Evolutionary conservation across 2,797 vertebrate species (phyloP).

Genomic region (Allobates femoralis): DNA sequence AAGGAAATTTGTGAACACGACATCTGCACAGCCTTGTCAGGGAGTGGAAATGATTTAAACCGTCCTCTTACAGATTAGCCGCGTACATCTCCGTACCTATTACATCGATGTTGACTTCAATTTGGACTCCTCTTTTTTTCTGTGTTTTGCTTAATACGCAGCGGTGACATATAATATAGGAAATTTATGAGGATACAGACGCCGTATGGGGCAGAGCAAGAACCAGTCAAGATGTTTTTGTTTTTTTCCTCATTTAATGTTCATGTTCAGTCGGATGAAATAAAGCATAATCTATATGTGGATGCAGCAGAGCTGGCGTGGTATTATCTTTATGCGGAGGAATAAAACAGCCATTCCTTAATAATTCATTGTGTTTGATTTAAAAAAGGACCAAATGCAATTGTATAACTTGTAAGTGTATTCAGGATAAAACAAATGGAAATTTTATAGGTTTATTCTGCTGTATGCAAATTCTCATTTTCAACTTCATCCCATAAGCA

Average conservation of each 20-base stretch:
- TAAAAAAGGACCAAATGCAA: neutral
- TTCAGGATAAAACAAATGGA: slow-evolving; percentile 28
- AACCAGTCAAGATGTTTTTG: slow-evolving; percentile 41
- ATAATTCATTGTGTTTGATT: slow-evolving; percentile 41
- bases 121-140: slow-evolving; percentile 53
- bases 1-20: slow-evolving; percentile 66
- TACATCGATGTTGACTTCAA: slow-evolving; percentile 54
- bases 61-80: slow-evolving; percentile 55
- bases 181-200: slow-evolving; percentile 54
- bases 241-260: slow-evolving; percentile 10
- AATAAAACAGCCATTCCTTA: slow-evolving; percentile 25
- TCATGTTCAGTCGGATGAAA: slow-evolving; percentile 39
- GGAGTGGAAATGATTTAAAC: slow-evolving; percentile 55
- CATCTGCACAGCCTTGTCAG: slow-evolving; percentile 53
- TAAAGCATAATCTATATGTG: slow-evolving; percentile 35
- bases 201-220: slow-evolving; percentile 19
- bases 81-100: slow-evolving; percentile 49
- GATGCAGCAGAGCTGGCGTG: slow-evolving; percentile 26
- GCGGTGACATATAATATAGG: slow-evolving; percentile 57
- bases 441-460: slow-evolving; percentile 28
- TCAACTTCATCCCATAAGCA: neutral
- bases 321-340: slow-evolving; percentile 22
- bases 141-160: slow-evolving; percentile 54
- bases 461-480: neutral
- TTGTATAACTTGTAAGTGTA: slow-evolving; percentile 33